Evolutionary conservation across 2,888 invertebrate species (phyloP), one percentile per base, ranked within the genome.

Genomic region (Gandaritis pyraliata): DNA sequence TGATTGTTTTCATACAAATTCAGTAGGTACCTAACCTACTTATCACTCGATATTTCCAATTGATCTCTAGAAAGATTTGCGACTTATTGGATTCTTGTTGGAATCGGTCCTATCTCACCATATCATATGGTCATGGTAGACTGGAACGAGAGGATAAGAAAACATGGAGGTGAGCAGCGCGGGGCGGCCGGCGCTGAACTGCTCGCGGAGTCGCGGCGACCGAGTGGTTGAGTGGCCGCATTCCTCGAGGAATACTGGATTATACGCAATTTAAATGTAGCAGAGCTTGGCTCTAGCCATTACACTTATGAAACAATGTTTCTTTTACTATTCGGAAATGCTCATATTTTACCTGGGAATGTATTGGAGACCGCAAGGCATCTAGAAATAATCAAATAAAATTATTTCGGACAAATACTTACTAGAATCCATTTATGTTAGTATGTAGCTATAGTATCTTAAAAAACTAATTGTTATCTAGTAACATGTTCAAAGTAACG

Each of bases 231-330:
- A 73, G 79, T 90, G 91, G 88, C 91, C 90, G 90, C 92, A 91
- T 92, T 92, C 91, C 91, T 85, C 86, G 85, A 83, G 89, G 86
- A 86, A 88, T 91, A 87, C 88, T 88, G 87, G 90, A 89, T 86
- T 86, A 83, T 84, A 90, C 82, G 89, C 91, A 90, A 90, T 91
- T 91, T 91, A 90, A 91, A 88, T 90, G 86, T 86, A 86, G 85
- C 72, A 41, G 74, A 77, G 78, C 78, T 80, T 73, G 76, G 72
- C 71, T 73, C 66, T 74, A 66, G 63, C 71, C 70, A 72, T 65
- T 80, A 76, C 78, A 78, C 67, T 80, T 82, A 81, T 73, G 80
- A 82, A 80, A 83, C 77, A 74, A 73, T 74, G 71, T 76, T 66
- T 59, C 41, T 51, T 65, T 66, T 52, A 59, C 46, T 70, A 52